Evolutionary conservation across 2,113 vertebrate species (phyloP).

Genomic region (Cyanistes caeruleus): DNA sequence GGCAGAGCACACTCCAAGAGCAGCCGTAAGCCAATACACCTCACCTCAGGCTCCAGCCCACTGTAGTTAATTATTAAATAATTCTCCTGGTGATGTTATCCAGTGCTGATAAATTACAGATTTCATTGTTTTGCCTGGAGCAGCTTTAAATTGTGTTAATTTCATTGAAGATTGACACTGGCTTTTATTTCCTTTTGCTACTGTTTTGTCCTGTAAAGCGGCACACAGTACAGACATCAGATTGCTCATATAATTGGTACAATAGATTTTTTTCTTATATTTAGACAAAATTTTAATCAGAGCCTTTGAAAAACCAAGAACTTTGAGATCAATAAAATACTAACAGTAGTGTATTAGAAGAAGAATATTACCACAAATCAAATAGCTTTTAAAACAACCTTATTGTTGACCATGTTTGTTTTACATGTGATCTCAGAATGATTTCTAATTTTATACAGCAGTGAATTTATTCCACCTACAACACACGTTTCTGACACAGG

Average conservation of each 20-base stretch:
- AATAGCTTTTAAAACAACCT: slow-evolving; percentile 49
- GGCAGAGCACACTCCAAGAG: neutral
- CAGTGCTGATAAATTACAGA: slow-evolving; percentile 65
- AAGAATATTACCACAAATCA: slow-evolving; percentile 20
- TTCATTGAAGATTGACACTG: slow-evolving; percentile 69
- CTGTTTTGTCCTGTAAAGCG: slow-evolving; percentile 51
- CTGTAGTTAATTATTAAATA: slow-evolving; percentile 72
- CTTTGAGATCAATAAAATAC: slow-evolving; percentile 64
- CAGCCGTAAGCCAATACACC: neutral
- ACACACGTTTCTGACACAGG: slow-evolving; percentile 60
- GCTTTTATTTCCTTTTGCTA: slow-evolving; percentile 58
- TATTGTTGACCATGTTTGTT: slow-evolving; percentile 66
- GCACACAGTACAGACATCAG: slow-evolving; percentile 34
- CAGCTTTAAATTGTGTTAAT: slow-evolving; percentile 73
- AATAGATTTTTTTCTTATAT: slow-evolving; percentile 58
- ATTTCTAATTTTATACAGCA: slow-evolving; percentile 61
- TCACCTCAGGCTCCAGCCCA: slow-evolving; percentile 17
- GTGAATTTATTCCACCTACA: slow-evolving; percentile 72
- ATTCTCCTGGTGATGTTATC: slow-evolving; percentile 65
- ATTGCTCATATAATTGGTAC: slow-evolving; percentile 58
- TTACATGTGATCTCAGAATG: slow-evolving; percentile 65
- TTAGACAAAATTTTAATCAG: slow-evolving; percentile 67
- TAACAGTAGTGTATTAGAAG: slow-evolving; percentile 36
- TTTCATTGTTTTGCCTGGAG: slow-evolving; percentile 72
- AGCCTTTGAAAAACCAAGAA: slow-evolving; percentile 66